Percentiles rank a stretch among this genome's conserved stretches.
Conservation (phyloP, 2,797 vertebrate genomes). For the Moxostoma hubbsi region DNA sequence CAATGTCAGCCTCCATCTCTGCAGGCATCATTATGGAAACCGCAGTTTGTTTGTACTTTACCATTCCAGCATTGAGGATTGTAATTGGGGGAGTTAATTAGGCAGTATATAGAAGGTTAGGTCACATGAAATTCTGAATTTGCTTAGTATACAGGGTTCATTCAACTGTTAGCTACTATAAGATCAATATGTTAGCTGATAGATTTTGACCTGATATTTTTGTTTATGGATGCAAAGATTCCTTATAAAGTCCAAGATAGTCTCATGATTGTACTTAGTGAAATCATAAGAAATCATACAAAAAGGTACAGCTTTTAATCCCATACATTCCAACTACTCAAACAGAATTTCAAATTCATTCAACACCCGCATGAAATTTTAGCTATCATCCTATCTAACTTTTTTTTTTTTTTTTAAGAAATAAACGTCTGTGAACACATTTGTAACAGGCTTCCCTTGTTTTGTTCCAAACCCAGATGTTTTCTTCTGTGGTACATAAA, state of each 20-base stretch:
- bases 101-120: neutral
- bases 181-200: conserved; percentile 6
- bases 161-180: neutral
- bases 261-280: too few relatives aligned
- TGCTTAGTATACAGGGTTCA: neutral
- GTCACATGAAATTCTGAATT: neutral
- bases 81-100: conserved; percentile 32
- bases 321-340: too few relatives aligned
- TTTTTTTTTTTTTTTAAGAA: too few relatives aligned
- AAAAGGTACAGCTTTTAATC: too few relatives aligned
- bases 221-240: neutral
- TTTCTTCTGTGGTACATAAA: too few relatives aligned
- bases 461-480: too few relatives aligned
- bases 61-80: conserved; percentile 7
- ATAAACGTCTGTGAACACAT: too few relatives aligned
- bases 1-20: conserved; percentile 21
- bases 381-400: too few relatives aligned
- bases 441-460: too few relatives aligned
- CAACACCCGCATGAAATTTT: too few relatives aligned
- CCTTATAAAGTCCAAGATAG: neutral
- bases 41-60: conserved; percentile 35
- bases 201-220: conserved; percentile 5
- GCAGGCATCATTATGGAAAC: conserved; percentile 34
- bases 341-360: too few relatives aligned
- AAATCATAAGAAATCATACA: too few relatives aligned